Conservation (phyloP, 2,113 vertebrate species). For the Perca flavescens region DNA sequence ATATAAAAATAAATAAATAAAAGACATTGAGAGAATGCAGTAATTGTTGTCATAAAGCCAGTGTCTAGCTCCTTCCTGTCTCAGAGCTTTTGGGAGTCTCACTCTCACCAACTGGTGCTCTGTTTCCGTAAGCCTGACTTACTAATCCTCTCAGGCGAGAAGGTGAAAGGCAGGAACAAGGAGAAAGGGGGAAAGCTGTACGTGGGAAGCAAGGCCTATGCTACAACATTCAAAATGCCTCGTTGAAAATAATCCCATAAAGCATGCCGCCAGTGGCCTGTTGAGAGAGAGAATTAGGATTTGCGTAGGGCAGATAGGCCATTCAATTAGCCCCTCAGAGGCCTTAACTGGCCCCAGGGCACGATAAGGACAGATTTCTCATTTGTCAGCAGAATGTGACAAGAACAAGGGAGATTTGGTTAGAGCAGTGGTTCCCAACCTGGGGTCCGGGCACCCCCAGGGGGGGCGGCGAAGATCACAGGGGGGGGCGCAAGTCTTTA, state of each 20-base stretch:
- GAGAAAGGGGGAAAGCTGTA: constrained; percentile 59
- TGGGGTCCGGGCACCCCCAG: too few relatives aligned
- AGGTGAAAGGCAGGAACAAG: constrained; percentile 79
- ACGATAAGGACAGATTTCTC: constrained; percentile 57
- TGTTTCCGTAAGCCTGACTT: constrained; percentile 73
- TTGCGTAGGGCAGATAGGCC: constrained; percentile 64
- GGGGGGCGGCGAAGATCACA: too few relatives aligned
- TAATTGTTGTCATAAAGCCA: constrained; percentile 59
- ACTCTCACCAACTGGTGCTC: constrained; percentile 68
- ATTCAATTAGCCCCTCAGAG: constrained; percentile 65
- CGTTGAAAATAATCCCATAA: constrained; percentile 81
- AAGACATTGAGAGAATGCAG: constrained; percentile 47
- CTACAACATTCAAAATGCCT: constrained; percentile 77
- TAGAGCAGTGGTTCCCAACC: too few relatives aligned
- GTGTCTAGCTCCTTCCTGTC: constrained; percentile 61
- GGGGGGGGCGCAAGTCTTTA: too few relatives aligned
- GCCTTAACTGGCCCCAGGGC: constrained; percentile 50
- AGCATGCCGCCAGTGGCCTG: constrained; percentile 69
- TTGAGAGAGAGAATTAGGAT: constrained; percentile 75
- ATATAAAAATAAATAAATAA: constrained; percentile 11
- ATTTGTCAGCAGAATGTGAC: constrained; percentile 51
- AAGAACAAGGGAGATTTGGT: constrained; percentile 7
- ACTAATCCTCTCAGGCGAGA: constrained; percentile 81
- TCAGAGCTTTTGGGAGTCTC: constrained; percentile 58
- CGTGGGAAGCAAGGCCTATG: constrained; percentile 61